Evolutionary conservation across 2,113 vertebrate genomes (phyloP).

Genomic region (Channa maculata): DNA sequence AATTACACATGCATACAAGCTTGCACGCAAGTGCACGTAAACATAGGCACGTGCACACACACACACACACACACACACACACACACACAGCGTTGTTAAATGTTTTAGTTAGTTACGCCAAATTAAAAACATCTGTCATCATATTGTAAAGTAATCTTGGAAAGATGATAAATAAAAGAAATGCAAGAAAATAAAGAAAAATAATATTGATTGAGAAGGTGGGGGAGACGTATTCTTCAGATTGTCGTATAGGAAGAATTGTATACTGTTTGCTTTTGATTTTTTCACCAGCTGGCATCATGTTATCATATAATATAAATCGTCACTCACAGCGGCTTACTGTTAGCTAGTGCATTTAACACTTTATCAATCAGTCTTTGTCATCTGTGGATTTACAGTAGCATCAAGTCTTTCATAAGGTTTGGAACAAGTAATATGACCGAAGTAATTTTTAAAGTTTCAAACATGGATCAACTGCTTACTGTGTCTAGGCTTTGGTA

Average conservation of each 20-base stretch:
- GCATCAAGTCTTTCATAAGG: background rate
- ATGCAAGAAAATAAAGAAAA: too few species aligned
- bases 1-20: background rate
- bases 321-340: too few species aligned
- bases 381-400: background rate
- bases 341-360: background rate
- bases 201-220: too few species aligned
- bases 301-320: too few species aligned
- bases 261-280: too few species aligned
- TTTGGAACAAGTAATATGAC: background rate
- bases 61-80: background rate
- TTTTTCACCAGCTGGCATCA: too few species aligned
- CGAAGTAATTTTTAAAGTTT: conserved; percentile 9
- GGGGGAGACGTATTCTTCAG: too few species aligned
- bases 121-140: background rate
- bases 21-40: background rate
- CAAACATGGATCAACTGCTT: conserved; percentile 10
- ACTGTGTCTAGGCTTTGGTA: too few species aligned
- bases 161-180: too few species aligned
- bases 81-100: too few species aligned
- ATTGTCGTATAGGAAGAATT: too few species aligned
- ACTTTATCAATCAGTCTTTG: background rate
- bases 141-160: too few species aligned
- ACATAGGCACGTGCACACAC: background rate
- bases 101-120: background rate